Conservation (phyloP, 2,888 invertebrate species). For the Synanthedon andrenaeformis region DNA sequence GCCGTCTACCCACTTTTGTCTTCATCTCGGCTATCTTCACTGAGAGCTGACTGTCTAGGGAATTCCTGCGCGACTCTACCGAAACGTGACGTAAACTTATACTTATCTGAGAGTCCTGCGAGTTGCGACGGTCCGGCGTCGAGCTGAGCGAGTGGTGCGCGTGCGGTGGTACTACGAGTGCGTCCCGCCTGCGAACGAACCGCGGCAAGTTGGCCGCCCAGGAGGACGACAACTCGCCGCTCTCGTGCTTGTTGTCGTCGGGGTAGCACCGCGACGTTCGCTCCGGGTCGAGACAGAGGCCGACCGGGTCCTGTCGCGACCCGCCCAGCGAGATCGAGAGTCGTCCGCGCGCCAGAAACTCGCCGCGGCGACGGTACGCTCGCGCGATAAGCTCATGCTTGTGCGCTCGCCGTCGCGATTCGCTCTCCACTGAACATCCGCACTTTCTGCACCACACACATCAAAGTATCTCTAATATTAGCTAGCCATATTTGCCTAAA, state of each 20-base stretch:
- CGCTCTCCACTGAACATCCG: constrained; percentile 77
- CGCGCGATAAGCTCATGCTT: constrained; percentile 93
- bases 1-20: constrained; percentile 73
- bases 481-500: not conserved
- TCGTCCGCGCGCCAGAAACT: constrained; percentile 84
- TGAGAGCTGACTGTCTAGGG: constrained; percentile 88
- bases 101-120: constrained; percentile 77
- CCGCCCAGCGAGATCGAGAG: constrained; percentile 90
- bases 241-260: constrained; percentile 55
- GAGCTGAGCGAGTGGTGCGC: constrained; percentile 64
- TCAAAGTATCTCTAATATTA: not conserved
- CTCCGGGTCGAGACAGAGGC: constrained; percentile 60
- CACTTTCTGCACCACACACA: constrained; percentile 69
- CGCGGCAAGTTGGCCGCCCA: constrained; percentile 93
- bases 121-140: constrained; percentile 72
- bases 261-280: constrained; percentile 52
- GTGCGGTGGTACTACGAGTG: constrained; percentile 73
- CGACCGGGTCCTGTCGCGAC: constrained; percentile 91
- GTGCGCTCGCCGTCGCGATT: constrained; percentile 70
- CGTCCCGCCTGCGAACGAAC: constrained; percentile 86
- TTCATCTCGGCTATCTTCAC: constrained; percentile 88
- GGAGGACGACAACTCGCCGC: constrained; percentile 88
- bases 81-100: constrained; percentile 85
- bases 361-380: constrained; percentile 88
- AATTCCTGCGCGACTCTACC: constrained; percentile 87